Evolutionary conservation across 2,113 vertebrate genomes (phyloP), one percentile per base, ranked within the genome.

Genomic region (Grantiella picta): DNA sequence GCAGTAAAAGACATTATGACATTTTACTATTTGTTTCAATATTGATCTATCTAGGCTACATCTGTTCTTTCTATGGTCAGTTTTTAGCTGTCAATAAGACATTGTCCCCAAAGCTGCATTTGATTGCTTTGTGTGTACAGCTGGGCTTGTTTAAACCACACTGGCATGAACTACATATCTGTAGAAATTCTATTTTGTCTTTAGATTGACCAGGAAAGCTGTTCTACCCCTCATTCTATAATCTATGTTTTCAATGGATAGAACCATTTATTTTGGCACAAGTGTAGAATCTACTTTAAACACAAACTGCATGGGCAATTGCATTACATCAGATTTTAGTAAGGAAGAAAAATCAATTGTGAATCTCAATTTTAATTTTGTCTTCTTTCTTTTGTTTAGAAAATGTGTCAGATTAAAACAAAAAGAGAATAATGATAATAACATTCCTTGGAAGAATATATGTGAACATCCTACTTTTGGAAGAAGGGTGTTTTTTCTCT

Each of bases 81-180:
- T 54, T 95, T 94, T 90, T 35, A 82, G 45, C 59, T 87, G 73
- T 88, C 87, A 83, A 11, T 91, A 93, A 87, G 71, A 53, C 20
- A 50, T 54, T 92, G 84, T 82, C 63, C 66, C 29, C n/a, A 53
- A 36, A 60, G 35, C 50, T 70, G 38, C 50, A 28, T 70, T 90
- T 70, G 63, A 73, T 73, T 82, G 17, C 45, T 86, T 10, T 95
- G 94, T 95, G 78, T 95, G 47, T 95, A 91, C 91, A 96, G 95
- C 87, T 95, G 92, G 78, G 66, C 76, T 90, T 95, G 66, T 70
- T 88, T 88, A 93, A 95, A 82, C 63, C 12, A 9, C 4, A 9
- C 44, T 95, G 87, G 64, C 71, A 80, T 70, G 38, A 2, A 19
- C 24, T 61, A 29, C 17, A 7, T 65, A 63, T 44, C 90, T 80